These are phyloP conservation scores for Tyrannus savana DNA, from an alignment of 2,113 vertebrate species.

Conservation along the genomic window DNA sequence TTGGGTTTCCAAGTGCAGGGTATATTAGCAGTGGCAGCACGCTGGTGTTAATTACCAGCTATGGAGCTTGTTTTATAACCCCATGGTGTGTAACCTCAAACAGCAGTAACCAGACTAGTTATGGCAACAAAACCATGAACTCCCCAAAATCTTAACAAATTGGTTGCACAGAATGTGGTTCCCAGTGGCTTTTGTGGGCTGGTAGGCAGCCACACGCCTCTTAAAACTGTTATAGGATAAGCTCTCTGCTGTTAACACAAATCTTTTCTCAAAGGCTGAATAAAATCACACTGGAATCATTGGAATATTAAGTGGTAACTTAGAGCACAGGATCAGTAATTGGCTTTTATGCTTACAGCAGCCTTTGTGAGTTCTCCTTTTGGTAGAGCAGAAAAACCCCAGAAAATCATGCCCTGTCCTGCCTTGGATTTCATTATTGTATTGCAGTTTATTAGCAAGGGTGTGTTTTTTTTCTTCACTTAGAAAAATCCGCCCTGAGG, in stretches of 20 bases:
- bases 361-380: neutral
- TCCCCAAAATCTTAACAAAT: neutral
- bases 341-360: neutral
- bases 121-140: neutral
- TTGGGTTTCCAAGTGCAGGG: neutral
- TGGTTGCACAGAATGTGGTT: neutral
- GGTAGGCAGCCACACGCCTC: neutral
- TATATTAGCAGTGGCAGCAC: neutral
- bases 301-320: neutral
- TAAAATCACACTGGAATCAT: rapidly evolving
- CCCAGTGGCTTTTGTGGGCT: neutral
- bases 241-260: neutral
- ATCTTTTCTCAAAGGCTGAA: neutral
- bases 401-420: neutral
- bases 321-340: neutral
- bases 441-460: neutral
- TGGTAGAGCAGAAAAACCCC: neutral
- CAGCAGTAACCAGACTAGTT: neutral
- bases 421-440: neutral
- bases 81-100: rapidly evolving
- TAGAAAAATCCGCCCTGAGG: neutral
- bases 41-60: neutral
- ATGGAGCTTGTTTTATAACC: neutral
- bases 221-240: rapidly evolving
- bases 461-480: neutral